These are phyloP conservation scores for Arrhamphus sclerolepis DNA, from an alignment of 2,797 vertebrate species.

Conservation along the genomic window DNA sequence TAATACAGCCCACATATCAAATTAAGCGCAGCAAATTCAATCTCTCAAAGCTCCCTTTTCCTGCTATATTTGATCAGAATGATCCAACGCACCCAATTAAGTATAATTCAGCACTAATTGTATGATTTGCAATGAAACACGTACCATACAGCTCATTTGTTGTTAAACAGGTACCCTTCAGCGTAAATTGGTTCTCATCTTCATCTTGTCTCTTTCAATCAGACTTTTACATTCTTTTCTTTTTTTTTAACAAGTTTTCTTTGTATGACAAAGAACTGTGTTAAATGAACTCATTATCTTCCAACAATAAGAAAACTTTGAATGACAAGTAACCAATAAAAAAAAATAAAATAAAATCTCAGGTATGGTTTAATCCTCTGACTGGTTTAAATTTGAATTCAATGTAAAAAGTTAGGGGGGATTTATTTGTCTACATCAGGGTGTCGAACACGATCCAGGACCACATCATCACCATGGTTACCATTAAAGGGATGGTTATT, in stretches of 20 bases:
- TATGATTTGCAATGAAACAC: slow-evolving; percentile 52
- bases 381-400: too few relatives aligned
- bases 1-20: slow-evolving; percentile 63
- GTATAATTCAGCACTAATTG: slow-evolving; percentile 68
- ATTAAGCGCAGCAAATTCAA: slow-evolving; percentile 66
- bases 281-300: background rate
- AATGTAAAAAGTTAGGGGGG: too few relatives aligned
- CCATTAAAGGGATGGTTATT: too few relatives aligned
- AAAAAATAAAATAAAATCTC: too few relatives aligned
- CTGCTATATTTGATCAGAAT: slow-evolving; percentile 68
- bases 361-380: too few relatives aligned
- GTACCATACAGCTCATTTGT: slow-evolving; percentile 31
- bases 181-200: slow-evolving; percentile 55
- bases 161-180: slow-evolving; percentile 45
- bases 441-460: too few relatives aligned
- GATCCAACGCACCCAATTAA: slow-evolving; percentile 68
- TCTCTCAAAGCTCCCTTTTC: slow-evolving; percentile 58
- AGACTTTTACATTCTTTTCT: background rate
- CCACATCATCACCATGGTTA: too few relatives aligned
- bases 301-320: background rate
- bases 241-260: background rate
- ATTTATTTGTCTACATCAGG: too few relatives aligned
- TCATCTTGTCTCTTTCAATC: slow-evolving; percentile 31
- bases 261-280: background rate
- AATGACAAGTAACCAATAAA: too few relatives aligned